phyloP scores from a whole-genome alignment of 2,797 vertebrate species.

The Periophthalmus magnuspinnatus region DNA sequence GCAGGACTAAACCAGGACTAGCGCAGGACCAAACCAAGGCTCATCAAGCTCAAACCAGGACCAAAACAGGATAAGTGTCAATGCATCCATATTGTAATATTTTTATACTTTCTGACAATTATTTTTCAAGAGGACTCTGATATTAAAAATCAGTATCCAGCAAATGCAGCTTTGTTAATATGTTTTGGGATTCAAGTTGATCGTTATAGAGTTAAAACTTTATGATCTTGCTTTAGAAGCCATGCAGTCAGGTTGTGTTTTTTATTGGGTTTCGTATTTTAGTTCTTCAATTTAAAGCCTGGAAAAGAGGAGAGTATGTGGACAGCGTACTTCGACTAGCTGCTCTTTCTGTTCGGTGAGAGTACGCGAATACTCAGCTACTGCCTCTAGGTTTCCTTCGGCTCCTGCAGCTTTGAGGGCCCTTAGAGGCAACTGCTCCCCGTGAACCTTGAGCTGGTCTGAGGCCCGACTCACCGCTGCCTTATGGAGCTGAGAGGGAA shows the following conservation, averaged over 20 bases:
- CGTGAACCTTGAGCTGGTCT: conserved; percentile 89
- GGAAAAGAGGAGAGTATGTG: neutral
- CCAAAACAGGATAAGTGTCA: neutral
- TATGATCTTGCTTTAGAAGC: too few species aligned
- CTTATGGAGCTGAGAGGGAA: conserved; percentile 83
- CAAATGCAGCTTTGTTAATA: too few species aligned
- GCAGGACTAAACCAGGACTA: neutral
- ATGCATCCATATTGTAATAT: too few species aligned
- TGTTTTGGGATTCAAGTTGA: too few species aligned
- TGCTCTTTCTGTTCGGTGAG: conserved; percentile 96
- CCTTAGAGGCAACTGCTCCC: conserved; percentile 87
- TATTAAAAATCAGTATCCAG: too few species aligned
- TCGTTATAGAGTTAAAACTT: too few species aligned
- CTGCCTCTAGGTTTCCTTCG: conserved; percentile 93
- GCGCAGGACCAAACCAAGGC: too few species aligned
- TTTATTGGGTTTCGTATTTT: too few species aligned
- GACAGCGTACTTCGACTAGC: conserved; percentile 85
- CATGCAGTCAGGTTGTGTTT: too few species aligned
- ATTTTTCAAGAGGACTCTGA: too few species aligned
- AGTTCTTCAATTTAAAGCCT: neutral
- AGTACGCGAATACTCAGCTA: conserved; percentile 88
- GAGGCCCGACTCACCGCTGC: conserved; percentile 85
- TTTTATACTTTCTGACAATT: too few species aligned
- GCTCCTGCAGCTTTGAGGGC: conserved; percentile 88
- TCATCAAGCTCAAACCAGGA: neutral